Base-by-base conservation (phyloP, 2,888 invertebrate genomes). In the Criorhina ranunculi region DNA sequence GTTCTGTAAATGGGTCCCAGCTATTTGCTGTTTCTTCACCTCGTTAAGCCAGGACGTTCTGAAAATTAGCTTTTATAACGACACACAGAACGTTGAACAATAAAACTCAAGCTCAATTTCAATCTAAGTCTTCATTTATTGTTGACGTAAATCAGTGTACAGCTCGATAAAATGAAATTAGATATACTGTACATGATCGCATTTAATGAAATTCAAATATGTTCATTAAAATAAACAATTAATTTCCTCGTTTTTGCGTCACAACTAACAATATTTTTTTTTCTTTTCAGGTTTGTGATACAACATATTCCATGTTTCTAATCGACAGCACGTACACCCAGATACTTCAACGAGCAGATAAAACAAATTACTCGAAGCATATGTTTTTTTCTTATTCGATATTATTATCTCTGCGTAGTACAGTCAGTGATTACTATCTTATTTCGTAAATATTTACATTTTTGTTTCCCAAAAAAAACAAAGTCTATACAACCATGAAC, bases 241-340 rank as follows among this genome's bases (percentile, higher is more conserved):
- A 44, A 31, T 17, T 11, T 11, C 4, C 24, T 5, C 15, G 6
- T 31, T 31, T 33, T 9, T 33, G 7, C n/a, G 24, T 11, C 7
- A 17, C 9, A 51, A 12, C 15, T 44, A 60, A 60, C 29, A 1
- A 53, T 1, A 3, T 24, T 24, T 15, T 49, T 37, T 53, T 75
- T 55, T 81, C 69, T 29, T 81, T 81, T 11, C 81, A 81, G 81
- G 81, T 81, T 81, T 76, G 81, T 81, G 69, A 42, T 33, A 24
- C n/a, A 31, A 19, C 9, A 46, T n/a, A 9, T 19, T 37, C 24
- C 15, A 60, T 11, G 6, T 11, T 60, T n/a, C 31, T 11, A 5
- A 8, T 29, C 29, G 9, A 12, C 17, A 44, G 31, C 60, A 60
- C 40, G 59, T 29, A 40, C 40, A 12, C 24, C 59, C 5, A 5